These are phyloP conservation scores for Sesia apiformis DNA, from an alignment of 2,888 invertebrate genomes.

Conservation along the genomic window DNA sequence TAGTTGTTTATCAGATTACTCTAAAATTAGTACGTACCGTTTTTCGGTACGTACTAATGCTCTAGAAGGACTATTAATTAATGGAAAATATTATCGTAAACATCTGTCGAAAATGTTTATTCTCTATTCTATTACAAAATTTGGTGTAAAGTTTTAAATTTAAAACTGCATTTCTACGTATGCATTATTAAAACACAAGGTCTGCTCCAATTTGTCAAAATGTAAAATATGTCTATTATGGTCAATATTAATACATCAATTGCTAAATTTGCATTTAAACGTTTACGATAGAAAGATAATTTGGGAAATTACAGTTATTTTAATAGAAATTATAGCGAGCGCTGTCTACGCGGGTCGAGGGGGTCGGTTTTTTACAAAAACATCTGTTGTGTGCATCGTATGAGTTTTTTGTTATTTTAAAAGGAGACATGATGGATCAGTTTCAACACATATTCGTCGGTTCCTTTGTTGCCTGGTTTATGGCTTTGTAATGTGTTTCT, in stretches of 20 bases:
- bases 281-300: slow-evolving; percentile 53
- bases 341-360: slow-evolving; percentile 36
- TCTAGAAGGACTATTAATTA: no score
- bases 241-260: slow-evolving; percentile 50
- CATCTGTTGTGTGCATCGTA: slow-evolving; percentile 67
- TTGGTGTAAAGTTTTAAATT: no score
- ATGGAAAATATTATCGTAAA: no score
- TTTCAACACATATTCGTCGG: slow-evolving; percentile 72
- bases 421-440: slow-evolving; percentile 74
- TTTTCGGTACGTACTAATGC: no score
- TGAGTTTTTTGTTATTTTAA: slow-evolving; percentile 68
- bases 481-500: slow-evolving; percentile 72
- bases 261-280: slow-evolving; percentile 66
- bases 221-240: slow-evolving; percentile 18
- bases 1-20: no score
- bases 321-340: slow-evolving; percentile 55
- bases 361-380: slow-evolving; percentile 63
- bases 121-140: no score
- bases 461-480: slow-evolving; percentile 68
- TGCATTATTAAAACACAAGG: background rate
- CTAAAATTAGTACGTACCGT: no score
- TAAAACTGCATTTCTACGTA: no score
- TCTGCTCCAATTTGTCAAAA: slow-evolving; percentile 45
- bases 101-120: no score
- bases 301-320: slow-evolving; percentile 61